Conservation (phyloP, 2,888 invertebrate genomes). For the Tetragonisca angustula region DNA sequence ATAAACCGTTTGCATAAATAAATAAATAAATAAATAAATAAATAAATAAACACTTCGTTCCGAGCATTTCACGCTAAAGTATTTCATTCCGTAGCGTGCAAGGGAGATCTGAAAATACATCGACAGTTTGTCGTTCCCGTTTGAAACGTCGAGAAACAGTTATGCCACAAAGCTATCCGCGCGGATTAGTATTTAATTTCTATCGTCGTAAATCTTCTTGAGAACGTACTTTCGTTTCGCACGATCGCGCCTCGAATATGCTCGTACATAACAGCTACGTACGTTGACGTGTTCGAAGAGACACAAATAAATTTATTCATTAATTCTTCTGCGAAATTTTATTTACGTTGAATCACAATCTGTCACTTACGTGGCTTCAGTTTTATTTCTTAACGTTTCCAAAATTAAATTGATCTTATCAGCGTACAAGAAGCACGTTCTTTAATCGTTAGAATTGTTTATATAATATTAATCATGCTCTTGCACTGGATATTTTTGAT, state of each 20-base stretch:
- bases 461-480: not conserved
- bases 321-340: not conserved
- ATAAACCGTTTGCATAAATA: not conserved
- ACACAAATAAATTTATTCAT: not conserved
- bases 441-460: not conserved
- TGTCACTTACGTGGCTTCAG: no score
- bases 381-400: not conserved
- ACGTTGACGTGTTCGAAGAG: not conserved
- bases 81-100: not conserved
- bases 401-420: not conserved
- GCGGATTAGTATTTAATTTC: not conserved
- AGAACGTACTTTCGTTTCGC: slow-evolving; percentile 8
- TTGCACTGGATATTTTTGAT: not conserved
- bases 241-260: not conserved
- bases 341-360: not conserved
- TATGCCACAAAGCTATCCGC: not conserved
- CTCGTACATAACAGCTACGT: not conserved
- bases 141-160: not conserved
- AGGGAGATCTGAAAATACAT: not conserved
- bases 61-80: no score
- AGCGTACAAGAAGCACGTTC: not conserved
- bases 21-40: not conserved
- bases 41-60: not conserved
- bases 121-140: not conserved
- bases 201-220: not conserved